Conservation (phyloP, 1,140 invertebrate genomes). For the Dermatophagoides farinae region DNA sequence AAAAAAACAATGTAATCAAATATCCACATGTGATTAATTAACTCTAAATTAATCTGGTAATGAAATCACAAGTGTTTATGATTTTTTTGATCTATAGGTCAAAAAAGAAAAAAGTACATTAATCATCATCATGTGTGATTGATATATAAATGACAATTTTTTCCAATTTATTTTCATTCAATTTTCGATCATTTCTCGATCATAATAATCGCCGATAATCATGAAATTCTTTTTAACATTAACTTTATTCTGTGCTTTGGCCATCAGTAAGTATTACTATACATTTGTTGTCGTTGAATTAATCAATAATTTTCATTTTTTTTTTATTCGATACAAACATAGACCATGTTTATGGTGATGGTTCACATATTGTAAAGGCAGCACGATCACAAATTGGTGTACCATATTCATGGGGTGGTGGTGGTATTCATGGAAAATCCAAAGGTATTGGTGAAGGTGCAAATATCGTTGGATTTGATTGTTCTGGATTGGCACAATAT, state of each 20-base stretch:
- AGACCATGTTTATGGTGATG: not conserved
- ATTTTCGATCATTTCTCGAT: no score
- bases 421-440: not conserved
- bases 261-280: not conserved
- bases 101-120: no score
- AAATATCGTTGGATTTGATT: constrained; percentile 5
- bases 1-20: no score
- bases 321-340: not conserved
- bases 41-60: no score
- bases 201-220: no score
- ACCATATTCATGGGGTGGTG: constrained; percentile 9
- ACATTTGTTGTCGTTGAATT: no score
- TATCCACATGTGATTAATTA: no score
- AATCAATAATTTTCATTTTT: not conserved
- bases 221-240: not conserved
- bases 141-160: no score
- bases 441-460: not conserved
- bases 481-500: constrained; percentile 8
- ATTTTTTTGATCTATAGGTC: no score
- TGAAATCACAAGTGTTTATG: no score
- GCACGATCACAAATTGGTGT: constrained; percentile 4
- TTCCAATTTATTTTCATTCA: no score
- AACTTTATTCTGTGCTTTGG: not conserved
- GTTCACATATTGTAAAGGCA: not conserved
- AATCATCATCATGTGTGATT: no score